These are phyloP conservation scores for Falco cherrug DNA, from an alignment of 2,797 vertebrate species.

Conservation along the genomic window DNA sequence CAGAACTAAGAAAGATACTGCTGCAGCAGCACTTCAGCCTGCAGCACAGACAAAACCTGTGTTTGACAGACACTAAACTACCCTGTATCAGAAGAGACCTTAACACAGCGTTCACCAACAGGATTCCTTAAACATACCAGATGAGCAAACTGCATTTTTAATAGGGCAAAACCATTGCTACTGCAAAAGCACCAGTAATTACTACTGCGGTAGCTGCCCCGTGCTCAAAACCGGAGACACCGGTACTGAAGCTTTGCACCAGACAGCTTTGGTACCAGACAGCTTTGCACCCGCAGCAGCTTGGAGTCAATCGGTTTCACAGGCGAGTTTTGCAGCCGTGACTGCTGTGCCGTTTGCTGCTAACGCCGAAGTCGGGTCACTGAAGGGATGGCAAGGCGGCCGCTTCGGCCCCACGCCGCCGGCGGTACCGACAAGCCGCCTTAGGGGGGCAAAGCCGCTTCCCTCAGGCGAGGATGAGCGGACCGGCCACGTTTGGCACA, in stretches of 20 bases:
- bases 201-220: not conserved
- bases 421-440: not conserved
- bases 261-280: accelerated
- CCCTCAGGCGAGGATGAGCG: not conserved
- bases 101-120: not conserved
- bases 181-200: not conserved
- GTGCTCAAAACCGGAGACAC: not conserved
- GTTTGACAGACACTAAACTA: not conserved
- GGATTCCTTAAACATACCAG: not conserved
- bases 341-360: not conserved
- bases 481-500: not conserved
- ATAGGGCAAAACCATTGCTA: not conserved
- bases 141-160: not conserved
- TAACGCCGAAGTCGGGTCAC: accelerated
- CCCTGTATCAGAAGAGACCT: not conserved
- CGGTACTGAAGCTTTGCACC: accelerated
- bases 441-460: accelerated
- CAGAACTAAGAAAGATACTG: accelerated
- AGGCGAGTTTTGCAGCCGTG: not conserved
- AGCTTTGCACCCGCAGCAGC: not conserved
- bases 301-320: accelerated
- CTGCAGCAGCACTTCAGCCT: not conserved
- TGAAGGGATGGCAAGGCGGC: not conserved
- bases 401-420: too few species aligned
- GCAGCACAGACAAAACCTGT: too few species aligned